Base-by-base conservation (phyloP, 2,888 invertebrate genomes). In the Eilema caniola region DNA sequence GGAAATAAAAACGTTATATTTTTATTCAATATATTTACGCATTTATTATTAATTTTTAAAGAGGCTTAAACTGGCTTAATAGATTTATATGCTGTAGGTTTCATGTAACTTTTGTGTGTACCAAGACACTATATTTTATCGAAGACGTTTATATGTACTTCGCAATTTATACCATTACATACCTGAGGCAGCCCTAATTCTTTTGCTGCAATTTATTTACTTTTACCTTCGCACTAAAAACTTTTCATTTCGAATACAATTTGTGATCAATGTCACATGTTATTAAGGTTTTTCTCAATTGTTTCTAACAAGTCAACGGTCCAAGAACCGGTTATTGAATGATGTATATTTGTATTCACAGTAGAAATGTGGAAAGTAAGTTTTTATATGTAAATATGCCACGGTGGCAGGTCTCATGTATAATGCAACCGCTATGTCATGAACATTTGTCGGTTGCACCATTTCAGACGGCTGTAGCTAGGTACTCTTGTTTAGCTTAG, bases 381-480 rank as follows among this genome's bases (percentile, higher is more conserved):
- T 85, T 85, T 86, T 86, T 89, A 85, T 90, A 93, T 93, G 92
- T 90, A 92, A 93, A 94, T 93, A 87, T 82, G 80, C 80, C 86
- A 84, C 81, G 83, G 88, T 90, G 89, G 90, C 91, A 91, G 91
- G 87, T 88, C 93, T 93, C 92, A 94, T 95, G 94, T 94, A 85
- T 94, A 91, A 95, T 95, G 90, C 92, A 94, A 86, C 84, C 89
- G 90, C 88, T 85, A 75, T 93, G 94, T 93, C 94, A 92, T 91
- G 91, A 93, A 94, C 93, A 94, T 93, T 94, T 94, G 93, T 94
- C 92, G 92, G 92, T 91, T 88, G 90, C 88, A 91, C 90, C 92
- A 91, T 91, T 92, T 91, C 89, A 90, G 87, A 85, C 82, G 78
- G 81, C 83, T 73, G 79, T 83, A 81, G 69, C 79, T 82, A 28